Percentiles rank a stretch among this genome's conserved stretches.
Conservation (phyloP, 2,888 invertebrate species). For the Caenorhabditis sinica region DNA sequence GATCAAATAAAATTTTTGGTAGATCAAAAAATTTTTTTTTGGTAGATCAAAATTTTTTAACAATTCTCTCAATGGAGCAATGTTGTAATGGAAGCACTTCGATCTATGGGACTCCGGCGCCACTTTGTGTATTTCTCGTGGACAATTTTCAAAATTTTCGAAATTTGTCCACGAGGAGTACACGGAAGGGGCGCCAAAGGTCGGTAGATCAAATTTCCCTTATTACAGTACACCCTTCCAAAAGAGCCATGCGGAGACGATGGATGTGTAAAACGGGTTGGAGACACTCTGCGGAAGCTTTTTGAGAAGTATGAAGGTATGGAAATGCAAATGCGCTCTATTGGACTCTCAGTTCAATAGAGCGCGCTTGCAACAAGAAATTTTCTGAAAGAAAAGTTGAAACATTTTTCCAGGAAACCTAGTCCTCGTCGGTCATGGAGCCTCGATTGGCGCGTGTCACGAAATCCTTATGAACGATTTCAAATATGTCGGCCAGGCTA, state of each 20-base stretch:
- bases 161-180: too few relatives aligned
- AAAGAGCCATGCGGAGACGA: conserved; percentile 80
- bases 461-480: conserved; percentile 77
- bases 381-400: not conserved
- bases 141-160: too few relatives aligned
- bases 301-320: conserved; percentile 72
- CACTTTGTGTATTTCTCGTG: too few relatives aligned
- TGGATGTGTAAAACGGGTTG: conserved; percentile 77
- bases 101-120: too few relatives aligned
- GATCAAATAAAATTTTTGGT: too few relatives aligned
- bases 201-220: not conserved
- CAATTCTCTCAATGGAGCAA: too few relatives aligned
- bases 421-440: conserved; percentile 81
- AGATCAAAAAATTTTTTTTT: too few relatives aligned
- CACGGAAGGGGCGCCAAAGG: too few relatives aligned
- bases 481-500: conserved; percentile 82
- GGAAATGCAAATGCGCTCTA: not conserved
- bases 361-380: not conserved
- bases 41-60: too few relatives aligned
- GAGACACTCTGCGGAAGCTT: conserved; percentile 73
- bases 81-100: too few relatives aligned
- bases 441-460: conserved; percentile 81
- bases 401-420: conserved; percentile 69
- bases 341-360: not conserved
- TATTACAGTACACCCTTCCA: conserved; percentile 74